Conservation (phyloP, 1,140 invertebrate genomes). For the Trichonephila inaurata region DNA sequence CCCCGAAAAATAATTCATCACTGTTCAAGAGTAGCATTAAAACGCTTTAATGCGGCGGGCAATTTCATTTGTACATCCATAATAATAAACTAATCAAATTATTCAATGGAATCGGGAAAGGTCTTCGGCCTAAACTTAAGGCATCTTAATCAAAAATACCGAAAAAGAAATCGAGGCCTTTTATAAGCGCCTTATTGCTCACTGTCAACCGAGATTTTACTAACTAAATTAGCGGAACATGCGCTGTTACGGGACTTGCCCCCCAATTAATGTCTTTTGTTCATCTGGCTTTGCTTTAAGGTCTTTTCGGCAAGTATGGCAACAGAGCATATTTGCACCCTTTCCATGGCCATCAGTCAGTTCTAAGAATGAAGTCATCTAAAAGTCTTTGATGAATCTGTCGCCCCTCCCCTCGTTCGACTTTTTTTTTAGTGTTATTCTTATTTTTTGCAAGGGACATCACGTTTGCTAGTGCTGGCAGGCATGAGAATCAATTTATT, state of each 20-base stretch:
- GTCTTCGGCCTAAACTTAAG: background rate
- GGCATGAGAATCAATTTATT: constrained; percentile 68
- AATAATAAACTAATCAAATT: background rate
- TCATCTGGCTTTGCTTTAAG: background rate
- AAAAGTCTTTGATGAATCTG: constrained; percentile 43
- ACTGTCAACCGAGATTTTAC: background rate
- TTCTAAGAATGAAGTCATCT: constrained; percentile 54
- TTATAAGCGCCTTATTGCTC: constrained; percentile 6
- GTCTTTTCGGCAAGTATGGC: constrained; percentile 36
- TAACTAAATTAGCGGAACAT: constrained; percentile 50
- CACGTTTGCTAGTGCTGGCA: constrained; percentile 17
- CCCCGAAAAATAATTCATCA: background rate
- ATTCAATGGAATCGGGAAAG: background rate
- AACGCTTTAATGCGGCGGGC: background rate
- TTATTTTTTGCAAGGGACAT: background rate
- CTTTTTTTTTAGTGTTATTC: background rate
- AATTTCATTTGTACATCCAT: background rate
- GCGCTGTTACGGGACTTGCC: background rate
- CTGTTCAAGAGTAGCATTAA: background rate
- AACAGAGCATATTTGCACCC: constrained; percentile 27
- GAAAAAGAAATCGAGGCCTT: background rate
- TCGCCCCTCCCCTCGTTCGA: background rate
- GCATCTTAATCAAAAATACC: constrained; percentile 11
- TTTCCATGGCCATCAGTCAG: constrained; percentile 20
- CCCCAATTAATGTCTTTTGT: constrained; percentile 56